Conservation (phyloP, 2,113 vertebrate species). For the Corvus hawaiiensis region DNA sequence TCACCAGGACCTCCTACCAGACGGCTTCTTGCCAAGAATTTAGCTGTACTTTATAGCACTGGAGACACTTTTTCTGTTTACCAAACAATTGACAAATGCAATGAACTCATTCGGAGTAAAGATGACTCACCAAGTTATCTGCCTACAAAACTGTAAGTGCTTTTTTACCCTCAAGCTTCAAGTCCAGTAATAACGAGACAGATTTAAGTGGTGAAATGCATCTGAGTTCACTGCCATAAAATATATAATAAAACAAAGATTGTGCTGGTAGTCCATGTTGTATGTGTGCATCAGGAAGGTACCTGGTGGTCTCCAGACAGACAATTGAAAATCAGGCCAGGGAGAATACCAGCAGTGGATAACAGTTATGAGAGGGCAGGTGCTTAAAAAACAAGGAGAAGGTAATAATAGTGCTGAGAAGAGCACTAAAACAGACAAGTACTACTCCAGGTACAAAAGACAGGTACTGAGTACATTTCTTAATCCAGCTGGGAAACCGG, state of each 20-base stretch:
- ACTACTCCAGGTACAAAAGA: background rate
- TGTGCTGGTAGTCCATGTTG: background rate
- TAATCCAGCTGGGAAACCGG: background rate
- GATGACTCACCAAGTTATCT: slow-evolving; percentile 94
- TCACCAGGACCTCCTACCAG: slow-evolving; percentile 90
- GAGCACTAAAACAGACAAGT: background rate
- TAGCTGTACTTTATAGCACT: slow-evolving; percentile 82
- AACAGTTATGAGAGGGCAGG: background rate
- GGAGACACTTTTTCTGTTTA: slow-evolving; percentile 86
- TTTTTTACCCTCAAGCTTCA: background rate
- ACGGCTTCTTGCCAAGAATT: slow-evolving; percentile 84
- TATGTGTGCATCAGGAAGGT: background rate
- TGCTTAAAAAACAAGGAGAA: background rate
- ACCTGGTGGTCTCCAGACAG: background rate
- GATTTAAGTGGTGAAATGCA: background rate
- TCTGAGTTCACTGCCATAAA: background rate
- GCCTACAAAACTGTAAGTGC: slow-evolving; percentile 89
- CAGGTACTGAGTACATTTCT: background rate
- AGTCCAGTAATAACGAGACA: background rate
- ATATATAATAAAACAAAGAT: background rate
- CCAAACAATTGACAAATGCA: slow-evolving; percentile 88
- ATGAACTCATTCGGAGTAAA: slow-evolving; percentile 91
- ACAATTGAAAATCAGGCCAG: background rate
- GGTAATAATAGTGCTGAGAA: background rate
- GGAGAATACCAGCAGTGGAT: background rate